phyloP scores from a whole-genome alignment of 2,888 invertebrate genomes.

The Emmelina monodactyla region DNA sequence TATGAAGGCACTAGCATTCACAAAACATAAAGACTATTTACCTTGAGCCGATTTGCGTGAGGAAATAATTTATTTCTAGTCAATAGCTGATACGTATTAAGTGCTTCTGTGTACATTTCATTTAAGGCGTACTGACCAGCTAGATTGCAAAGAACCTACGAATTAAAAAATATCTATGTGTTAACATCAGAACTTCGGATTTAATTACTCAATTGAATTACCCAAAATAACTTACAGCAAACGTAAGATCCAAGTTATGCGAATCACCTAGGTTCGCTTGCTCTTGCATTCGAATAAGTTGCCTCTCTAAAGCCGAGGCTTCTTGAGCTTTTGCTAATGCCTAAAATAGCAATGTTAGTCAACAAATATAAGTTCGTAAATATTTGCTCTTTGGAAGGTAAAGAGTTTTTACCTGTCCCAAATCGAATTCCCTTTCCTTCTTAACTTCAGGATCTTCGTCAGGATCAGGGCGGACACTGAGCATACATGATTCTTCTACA shows the following conservation, averaged over 20 bases:
- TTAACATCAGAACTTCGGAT: background rate
- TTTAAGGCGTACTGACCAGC: conserved; percentile 94
- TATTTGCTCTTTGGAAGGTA: no score
- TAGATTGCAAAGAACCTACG: conserved; percentile 91
- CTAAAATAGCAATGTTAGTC: conserved; percentile 22
- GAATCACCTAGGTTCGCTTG: conserved; percentile 89
- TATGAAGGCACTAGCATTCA: background rate
- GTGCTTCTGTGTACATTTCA: conserved; percentile 94
- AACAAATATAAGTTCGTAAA: background rate
- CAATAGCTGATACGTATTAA: conserved; percentile 94
- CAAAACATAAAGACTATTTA: conserved; percentile 31
- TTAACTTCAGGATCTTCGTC: conserved; percentile 31
- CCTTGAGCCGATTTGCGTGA: conserved; percentile 91
- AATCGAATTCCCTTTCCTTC: conserved; percentile 36
- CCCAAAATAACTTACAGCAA: conserved; percentile 74
- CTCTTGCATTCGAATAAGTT: conserved; percentile 88
- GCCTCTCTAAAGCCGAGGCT: conserved; percentile 91
- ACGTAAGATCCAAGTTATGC: conserved; percentile 95
- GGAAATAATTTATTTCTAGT: conserved; percentile 93
- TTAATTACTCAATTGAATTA: background rate
- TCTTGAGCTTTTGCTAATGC: conserved; percentile 94
- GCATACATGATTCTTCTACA: conserved; percentile 86
- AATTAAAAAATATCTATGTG: conserved; percentile 11
- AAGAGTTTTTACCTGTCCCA: conserved; percentile 40
- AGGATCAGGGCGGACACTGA: conserved; percentile 37